Base-by-base conservation (phyloP, 2,113 vertebrate species). In the Psittacus erithacus region DNA sequence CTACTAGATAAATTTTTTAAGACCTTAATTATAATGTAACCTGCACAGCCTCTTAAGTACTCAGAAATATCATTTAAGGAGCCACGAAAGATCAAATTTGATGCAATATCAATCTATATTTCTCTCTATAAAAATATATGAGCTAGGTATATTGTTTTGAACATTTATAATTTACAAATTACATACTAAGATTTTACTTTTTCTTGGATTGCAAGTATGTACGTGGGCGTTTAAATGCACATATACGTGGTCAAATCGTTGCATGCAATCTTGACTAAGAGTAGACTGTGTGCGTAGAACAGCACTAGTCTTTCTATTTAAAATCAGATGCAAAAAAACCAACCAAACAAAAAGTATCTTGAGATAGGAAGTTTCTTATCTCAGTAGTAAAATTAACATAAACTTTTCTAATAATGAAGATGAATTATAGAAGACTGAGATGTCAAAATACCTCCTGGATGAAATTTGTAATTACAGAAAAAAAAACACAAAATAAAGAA, bases 251-350 rank as follows among this genome's bases (percentile, higher is more conserved):
- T 27, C 6, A 53, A 50, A 60, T 20, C 60, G 9, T 10, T 77
- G 13, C 15, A 41, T 2, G 2, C 9, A 53, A 14, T 60, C 23
- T 53, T 46, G 18, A 31, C 14, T 53, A 69, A 35, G 31, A 31
- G 14, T 23, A 41, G 53, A 53, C 17, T 2, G 1, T 1, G 8
- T 38, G 22, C 5, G 2, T 28, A 41, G 19, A 46, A 31, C 7
- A 78, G 10, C 2, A 39, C n/a, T 35, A 52, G 29, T 31, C 13
- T 52, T 82, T 75, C 67, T 31, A 50, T 44, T 64, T 20, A 82
- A 65, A 50, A 20, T 10, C 8, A 71, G 53, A 73, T 29, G 8
- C 16, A 80, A 89, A 93, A 46, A 20, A n/a, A n/a, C n/a, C 33
- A n/a, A 57, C 7, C 19, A 57, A 57, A 57, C 8, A 57, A n/a